These are phyloP conservation scores for Nemotelus pantherinus DNA, from an alignment of 2,888 invertebrate genomes.

Conservation along the genomic window DNA sequence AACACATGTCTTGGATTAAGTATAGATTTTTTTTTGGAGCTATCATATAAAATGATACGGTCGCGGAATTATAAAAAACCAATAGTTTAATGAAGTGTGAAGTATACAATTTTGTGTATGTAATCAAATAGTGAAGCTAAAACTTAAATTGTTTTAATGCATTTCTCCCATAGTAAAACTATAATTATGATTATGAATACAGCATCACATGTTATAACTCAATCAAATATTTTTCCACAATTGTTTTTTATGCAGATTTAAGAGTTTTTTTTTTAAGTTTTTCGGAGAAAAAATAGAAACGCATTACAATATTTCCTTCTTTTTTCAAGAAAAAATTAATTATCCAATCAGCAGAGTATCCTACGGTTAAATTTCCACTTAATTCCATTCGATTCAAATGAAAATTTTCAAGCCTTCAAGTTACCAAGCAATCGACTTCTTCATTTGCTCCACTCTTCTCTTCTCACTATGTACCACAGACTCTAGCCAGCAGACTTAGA, in stretches of 20 bases:
- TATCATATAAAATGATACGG: no score
- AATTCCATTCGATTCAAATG: background rate
- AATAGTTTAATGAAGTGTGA: background rate
- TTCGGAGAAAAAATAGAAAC: no score
- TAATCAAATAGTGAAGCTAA: no score
- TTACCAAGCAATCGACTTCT: background rate
- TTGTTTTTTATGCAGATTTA: no score
- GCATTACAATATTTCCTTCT: no score
- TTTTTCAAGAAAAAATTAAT: no score
- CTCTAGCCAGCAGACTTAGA: background rate
- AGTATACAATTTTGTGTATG: background rate
- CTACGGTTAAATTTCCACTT: slow-evolving; percentile 19
- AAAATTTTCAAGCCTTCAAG: slow-evolving; percentile 6
- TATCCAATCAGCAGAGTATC: background rate
- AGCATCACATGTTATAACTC: no score
- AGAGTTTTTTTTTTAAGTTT: no score
- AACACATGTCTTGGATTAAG: background rate
- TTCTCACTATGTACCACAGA: background rate
- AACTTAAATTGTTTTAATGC: no score
- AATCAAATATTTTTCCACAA: no score
- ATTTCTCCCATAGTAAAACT: no score
- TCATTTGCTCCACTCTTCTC: background rate
- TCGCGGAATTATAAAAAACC: background rate
- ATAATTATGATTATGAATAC: no score
- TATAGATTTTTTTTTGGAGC: background rate